Evolutionary conservation across 2,797 vertebrate genomes (phyloP), one percentile per base, ranked within the genome.

Genomic region (Lycodopsis pacificus): DNA sequence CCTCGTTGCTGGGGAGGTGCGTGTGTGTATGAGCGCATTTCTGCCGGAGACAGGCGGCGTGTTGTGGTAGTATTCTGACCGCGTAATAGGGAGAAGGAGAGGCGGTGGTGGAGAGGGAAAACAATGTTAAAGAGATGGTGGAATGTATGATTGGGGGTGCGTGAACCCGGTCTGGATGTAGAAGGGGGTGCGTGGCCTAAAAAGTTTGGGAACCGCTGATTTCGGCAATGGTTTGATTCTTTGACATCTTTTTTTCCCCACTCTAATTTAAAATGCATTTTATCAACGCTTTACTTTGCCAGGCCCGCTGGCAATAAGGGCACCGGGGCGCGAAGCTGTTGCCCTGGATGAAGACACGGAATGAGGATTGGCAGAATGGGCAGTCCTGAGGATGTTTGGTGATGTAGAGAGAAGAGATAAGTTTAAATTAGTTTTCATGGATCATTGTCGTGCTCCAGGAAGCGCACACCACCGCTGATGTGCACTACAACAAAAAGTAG

Each of bases 341-440:
- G 34, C 11, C 22, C 9, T 4, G 27, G 63, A 49, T 81, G 27
- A 71, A 79, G 75, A 76, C 30, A 13, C 30, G 49, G 62, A 71
- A 57, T 66, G 44, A 64, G 14, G 49, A 66, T 25, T 67, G 78
- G 59, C 63, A 76, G 59, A 59, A 64, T 53, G 25, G 57, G 17
- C 57, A 51, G 42, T 79, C 77, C 66, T 32, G 40, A 73, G 65
- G 72, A 67, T 73, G 71, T 73, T 36, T 71, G 32, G 19, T 62
- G 74, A 76, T 62, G 65, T 58, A 58, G 42, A 70, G 63, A 72
- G 74, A 13, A 69, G n/a, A 66, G 54, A 75, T 67, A 38, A 27
- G 20, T 79, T 76, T 77, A 72, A 79, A 79, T 81, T 57, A 77
- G 71, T 83, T 73, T 74, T 56, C 59, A 79, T 66, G 63, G 40